These are phyloP conservation scores for Clistopyga incitator DNA, from an alignment of 2,888 invertebrate species.

Conservation along the genomic window DNA sequence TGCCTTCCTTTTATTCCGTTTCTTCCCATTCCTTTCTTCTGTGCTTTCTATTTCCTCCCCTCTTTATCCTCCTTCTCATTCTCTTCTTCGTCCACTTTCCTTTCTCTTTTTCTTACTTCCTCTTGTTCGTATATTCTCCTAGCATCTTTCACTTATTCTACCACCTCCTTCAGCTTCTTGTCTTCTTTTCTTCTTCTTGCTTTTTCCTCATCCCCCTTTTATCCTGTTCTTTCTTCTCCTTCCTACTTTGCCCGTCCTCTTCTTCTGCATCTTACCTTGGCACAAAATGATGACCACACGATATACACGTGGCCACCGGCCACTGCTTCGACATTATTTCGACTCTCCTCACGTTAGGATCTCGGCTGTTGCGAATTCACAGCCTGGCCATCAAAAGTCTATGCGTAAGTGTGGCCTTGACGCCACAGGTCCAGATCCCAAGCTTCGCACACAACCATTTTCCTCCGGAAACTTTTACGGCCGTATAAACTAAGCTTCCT, in stretches of 20 bases:
- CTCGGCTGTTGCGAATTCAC: constrained; percentile 41
- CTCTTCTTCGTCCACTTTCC: neutral
- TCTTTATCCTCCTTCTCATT: too few species aligned
- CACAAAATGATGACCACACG: constrained; percentile 53
- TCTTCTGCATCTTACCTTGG: constrained; percentile 14
- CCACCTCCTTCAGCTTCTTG: constrained; percentile 4
- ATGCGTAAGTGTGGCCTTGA: constrained; percentile 31
- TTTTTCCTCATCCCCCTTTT: constrained; percentile 17
- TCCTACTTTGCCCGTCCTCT: constrained; percentile 14
- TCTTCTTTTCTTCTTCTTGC: constrained; percentile 42
- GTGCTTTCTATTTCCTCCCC: too few species aligned
- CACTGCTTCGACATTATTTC: constrained; percentile 32
- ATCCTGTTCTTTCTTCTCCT: constrained; percentile 22
- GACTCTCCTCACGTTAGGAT: constrained; percentile 49
- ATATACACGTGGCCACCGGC: constrained; percentile 45
- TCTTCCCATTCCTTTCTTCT: too few species aligned
- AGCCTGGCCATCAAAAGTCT: neutral
- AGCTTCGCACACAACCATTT: constrained; percentile 26
- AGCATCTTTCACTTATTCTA: constrained; percentile 5
- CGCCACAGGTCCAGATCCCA: neutral
- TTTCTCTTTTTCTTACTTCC: neutral
- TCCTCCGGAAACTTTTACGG: constrained; percentile 30
- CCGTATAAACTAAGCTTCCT: neutral
- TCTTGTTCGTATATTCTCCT: too few species aligned
- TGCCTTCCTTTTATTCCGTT: too few species aligned